A percentile compares a stretch with the other conserved stretches of the same genome.
Conservation (phyloP, 2,113 vertebrate genomes). For the Mystacornis crossleyi region DNA sequence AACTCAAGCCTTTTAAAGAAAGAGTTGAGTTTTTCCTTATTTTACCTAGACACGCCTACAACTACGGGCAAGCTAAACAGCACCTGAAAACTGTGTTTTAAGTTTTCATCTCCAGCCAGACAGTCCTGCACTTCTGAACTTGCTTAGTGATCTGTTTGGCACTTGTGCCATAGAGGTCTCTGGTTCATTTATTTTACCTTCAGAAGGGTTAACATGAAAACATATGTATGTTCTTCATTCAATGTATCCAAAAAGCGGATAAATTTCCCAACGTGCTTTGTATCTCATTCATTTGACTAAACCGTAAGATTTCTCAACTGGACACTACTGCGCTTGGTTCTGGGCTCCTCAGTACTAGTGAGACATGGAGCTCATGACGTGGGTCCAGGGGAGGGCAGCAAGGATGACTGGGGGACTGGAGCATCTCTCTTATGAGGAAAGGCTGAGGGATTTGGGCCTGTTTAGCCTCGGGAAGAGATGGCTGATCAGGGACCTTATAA, state of each 20-base stretch:
- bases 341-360: not conserved
- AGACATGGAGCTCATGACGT: not conserved
- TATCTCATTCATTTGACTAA: not conserved
- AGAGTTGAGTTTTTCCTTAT: not conserved
- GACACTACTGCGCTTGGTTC: not conserved
- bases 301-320: not conserved
- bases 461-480: accelerated
- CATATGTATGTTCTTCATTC: not conserved
- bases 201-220: not conserved
- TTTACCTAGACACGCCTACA: not conserved
- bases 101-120: not conserved
- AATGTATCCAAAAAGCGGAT: accelerated
- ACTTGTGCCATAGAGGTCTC: accelerated
- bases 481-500: not conserved
- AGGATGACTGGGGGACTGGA: not conserved
- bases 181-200: not conserved
- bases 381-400: accelerated
- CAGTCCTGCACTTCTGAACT: accelerated
- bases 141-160: accelerated
- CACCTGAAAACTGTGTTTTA: not conserved
- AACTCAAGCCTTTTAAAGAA: not conserved
- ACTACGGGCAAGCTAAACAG: not conserved
- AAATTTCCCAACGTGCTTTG: accelerated
- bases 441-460: not conserved
- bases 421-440: not conserved